Percentiles rank a stretch among this genome's conserved stretches.
Evolutionary conservation across 2,888 invertebrate species (phyloP).

Genomic region (Phymatocera aterrima): DNA sequence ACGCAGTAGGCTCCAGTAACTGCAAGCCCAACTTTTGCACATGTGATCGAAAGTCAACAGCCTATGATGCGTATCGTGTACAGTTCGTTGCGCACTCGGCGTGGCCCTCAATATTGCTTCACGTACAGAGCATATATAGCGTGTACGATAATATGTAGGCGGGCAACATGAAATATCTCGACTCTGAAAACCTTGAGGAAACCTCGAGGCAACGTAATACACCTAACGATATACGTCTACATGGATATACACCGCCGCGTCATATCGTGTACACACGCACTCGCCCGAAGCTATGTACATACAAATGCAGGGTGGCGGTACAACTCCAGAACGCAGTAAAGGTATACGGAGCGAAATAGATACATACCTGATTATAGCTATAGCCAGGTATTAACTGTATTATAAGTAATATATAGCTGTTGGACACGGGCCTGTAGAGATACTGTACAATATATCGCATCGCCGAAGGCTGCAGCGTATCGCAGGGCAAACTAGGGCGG

Average conservation of each 20-base stretch:
- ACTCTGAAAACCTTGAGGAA: no score
- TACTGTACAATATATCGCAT: no score
- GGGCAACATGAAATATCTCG: no score
- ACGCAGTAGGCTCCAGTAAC: no score
- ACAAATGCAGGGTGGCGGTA: not conserved
- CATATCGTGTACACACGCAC: no score
- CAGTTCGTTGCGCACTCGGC: constrained; percentile 14
- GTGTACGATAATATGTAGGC: no score
- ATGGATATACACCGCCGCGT: no score
- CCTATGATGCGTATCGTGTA: no score
- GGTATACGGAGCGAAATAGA: not conserved
- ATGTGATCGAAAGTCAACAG: constrained; percentile 35
- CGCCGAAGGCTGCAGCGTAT: constrained; percentile 25
- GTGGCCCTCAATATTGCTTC: no score
- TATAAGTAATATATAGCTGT: not conserved
- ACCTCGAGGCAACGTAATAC: constrained; percentile 3
- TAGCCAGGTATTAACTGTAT: not conserved
- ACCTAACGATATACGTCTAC: not conserved
- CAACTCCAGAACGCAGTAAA: not conserved
- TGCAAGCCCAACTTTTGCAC: no score
- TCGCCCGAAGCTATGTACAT: no score
- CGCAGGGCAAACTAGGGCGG: constrained; percentile 37
- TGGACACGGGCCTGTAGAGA: not conserved
- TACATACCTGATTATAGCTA: not conserved
- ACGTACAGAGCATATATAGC: no score